Evolutionary conservation across 1,140 invertebrate species (phyloP).

Genomic region (Lineus longissimus): DNA sequence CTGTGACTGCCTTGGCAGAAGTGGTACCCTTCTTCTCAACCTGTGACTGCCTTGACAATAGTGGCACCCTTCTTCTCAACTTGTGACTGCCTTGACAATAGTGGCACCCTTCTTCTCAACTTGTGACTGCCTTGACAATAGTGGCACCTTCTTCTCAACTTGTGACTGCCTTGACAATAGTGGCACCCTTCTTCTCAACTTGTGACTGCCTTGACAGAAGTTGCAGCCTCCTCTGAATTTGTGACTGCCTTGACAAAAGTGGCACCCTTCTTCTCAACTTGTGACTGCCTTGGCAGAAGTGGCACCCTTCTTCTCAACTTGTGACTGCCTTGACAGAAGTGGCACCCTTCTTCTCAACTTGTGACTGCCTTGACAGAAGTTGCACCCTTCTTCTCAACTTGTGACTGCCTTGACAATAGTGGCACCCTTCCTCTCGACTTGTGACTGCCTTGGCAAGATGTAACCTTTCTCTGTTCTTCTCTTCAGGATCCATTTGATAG

Average conservation of each 20-base stretch:
- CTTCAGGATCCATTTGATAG: slow-evolving; percentile 48
- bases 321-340: background rate
- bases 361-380: too few species aligned
- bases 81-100: background rate
- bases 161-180: background rate
- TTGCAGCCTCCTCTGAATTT: background rate
- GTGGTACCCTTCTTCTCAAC: background rate
- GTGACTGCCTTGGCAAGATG: background rate
- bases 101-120: background rate
- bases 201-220: too few species aligned
- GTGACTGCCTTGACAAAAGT: background rate
- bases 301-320: background rate
- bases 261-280: background rate
- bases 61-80: background rate
- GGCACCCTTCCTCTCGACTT: background rate
- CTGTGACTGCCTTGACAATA: too few species aligned
- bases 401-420: background rate
- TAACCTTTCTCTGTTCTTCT: background rate
- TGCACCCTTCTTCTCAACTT: background rate
- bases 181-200: background rate
- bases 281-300: too few species aligned
- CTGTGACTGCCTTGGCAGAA: background rate
- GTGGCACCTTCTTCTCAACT: background rate
- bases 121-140: too few species aligned
- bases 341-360: background rate